Evolutionary conservation across 2,797 vertebrate species (phyloP).

Genomic region (Fistularia tabacaria): DNA sequence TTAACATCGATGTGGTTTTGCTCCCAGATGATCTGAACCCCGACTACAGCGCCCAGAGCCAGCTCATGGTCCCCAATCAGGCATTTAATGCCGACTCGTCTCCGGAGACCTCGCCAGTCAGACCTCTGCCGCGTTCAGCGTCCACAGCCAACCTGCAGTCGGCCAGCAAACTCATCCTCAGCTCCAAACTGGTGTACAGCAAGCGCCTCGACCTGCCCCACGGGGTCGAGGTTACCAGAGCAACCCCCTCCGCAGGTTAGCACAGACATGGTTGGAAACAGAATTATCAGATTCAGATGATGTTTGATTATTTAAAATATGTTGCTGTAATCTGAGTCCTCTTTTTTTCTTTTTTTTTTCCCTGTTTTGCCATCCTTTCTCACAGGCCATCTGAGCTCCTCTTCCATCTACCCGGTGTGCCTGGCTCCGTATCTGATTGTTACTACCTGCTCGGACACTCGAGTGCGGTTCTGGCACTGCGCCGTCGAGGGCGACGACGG

Average conservation of each 20-base stretch:
- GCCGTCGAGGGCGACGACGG: constrained; percentile 73
- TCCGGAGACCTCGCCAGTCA: constrained; percentile 82
- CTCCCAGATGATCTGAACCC: constrained; percentile 76
- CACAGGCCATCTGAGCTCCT: constrained; percentile 94
- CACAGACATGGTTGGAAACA: constrained; percentile 1
- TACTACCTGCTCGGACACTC: constrained; percentile 93
- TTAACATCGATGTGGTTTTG: constrained; percentile 16
- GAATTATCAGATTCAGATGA: neutral
- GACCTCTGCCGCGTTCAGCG: constrained; percentile 87
- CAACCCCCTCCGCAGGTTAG: constrained; percentile 95
- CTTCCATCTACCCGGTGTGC: constrained; percentile 98
- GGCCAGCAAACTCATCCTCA: constrained; percentile 96
- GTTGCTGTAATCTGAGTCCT: neutral
- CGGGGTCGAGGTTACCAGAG: constrained; percentile 91
- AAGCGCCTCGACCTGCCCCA: constrained; percentile 86
- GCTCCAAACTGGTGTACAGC: constrained; percentile 93
- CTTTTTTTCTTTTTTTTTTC: neutral
- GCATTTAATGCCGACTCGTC: constrained; percentile 80
- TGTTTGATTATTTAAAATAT: neutral
- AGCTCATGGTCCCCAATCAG: constrained; percentile 83
- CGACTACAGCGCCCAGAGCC: constrained; percentile 76
- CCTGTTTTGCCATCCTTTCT: too few relatives aligned
- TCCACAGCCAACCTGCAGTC: constrained; percentile 98
- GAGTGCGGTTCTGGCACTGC: constrained; percentile 93
- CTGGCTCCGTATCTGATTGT: constrained; percentile 96